These are phyloP conservation scores for Hirtodrosophila duncani DNA, from an alignment of 2,888 invertebrate species.

Conservation along the genomic window DNA sequence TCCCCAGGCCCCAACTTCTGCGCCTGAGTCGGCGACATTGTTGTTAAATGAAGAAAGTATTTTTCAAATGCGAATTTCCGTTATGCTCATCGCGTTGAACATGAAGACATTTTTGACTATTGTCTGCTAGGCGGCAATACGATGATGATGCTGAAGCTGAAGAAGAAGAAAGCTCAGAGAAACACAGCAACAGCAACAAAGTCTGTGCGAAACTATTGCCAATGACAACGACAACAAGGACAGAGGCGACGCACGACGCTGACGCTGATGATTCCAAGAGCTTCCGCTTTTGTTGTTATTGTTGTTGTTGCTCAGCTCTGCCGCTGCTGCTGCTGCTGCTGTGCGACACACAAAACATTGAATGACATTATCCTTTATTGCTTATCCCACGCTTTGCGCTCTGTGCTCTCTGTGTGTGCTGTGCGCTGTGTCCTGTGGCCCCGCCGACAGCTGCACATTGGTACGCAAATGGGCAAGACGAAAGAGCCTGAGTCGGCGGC, in stretches of 20 bases:
- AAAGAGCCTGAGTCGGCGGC: neutral
- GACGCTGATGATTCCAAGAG: slow-evolving; percentile 68
- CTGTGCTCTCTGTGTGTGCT: slow-evolving; percentile 10
- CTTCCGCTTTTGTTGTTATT: slow-evolving; percentile 45
- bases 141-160: slow-evolving; percentile 27
- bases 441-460: slow-evolving; percentile 57
- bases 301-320: slow-evolving; percentile 19
- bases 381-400: slow-evolving; percentile 68
- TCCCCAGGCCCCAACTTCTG: slow-evolving; percentile 8
- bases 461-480: slow-evolving; percentile 47
- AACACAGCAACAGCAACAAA: slow-evolving; percentile 63
- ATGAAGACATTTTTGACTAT: slow-evolving; percentile 70
- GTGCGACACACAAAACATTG: slow-evolving; percentile 69
- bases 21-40: slow-evolving; percentile 48
- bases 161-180: no score
- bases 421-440: slow-evolving; percentile 10
- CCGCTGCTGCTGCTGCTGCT: slow-evolving; percentile 26
- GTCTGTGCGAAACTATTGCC: slow-evolving; percentile 65
- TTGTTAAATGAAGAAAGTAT: slow-evolving; percentile 73
- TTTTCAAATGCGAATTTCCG: slow-evolving; percentile 73
- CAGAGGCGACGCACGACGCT: slow-evolving; percentile 36
- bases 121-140: slow-evolving; percentile 49
- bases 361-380: slow-evolving; percentile 76
- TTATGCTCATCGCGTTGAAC: slow-evolving; percentile 68
- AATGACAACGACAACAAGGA: slow-evolving; percentile 55